Conservation (phyloP, 2,888 invertebrate genomes). For the Parelbella ahira region DNA sequence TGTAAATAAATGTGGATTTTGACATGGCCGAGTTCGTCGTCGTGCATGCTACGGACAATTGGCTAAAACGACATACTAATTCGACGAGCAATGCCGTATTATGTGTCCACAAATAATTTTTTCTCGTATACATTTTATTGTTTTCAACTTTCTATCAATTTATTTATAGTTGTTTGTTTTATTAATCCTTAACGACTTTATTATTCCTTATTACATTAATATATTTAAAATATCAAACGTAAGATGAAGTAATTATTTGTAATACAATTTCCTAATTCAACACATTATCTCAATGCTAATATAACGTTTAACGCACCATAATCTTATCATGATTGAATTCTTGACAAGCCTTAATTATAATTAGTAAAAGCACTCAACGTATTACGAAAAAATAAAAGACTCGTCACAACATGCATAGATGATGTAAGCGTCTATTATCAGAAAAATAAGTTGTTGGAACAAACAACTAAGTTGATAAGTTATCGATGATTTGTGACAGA, state of each 20-base stretch:
- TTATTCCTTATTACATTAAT: no score
- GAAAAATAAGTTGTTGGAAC: constrained; percentile 29
- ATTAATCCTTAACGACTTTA: no score
- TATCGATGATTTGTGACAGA: constrained; percentile 30
- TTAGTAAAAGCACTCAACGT: constrained; percentile 20
- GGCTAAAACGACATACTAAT: constrained; percentile 26
- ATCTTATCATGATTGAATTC: constrained; percentile 15
- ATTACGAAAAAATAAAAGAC: constrained; percentile 8
- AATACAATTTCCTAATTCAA: background rate
- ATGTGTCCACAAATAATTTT: constrained; percentile 28
- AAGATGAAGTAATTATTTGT: background rate
- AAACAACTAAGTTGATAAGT: constrained; percentile 31
- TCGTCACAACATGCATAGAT: constrained; percentile 24
- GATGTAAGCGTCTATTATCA: constrained; percentile 30
- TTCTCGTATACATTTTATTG: no score
- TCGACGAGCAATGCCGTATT: constrained; percentile 34
- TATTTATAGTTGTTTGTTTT: background rate
- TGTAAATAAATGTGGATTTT: constrained; percentile 54
- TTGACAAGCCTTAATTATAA: constrained; percentile 16
- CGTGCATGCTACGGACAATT: constrained; percentile 30
- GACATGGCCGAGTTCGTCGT: constrained; percentile 36
- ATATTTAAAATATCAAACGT: no score
- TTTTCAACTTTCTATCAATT: constrained; percentile 10
- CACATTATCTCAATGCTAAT: background rate
- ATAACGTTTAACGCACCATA: no score